Conservation (phyloP, 2,113 vertebrate species). For the Colistium nudipinnis region DNA sequence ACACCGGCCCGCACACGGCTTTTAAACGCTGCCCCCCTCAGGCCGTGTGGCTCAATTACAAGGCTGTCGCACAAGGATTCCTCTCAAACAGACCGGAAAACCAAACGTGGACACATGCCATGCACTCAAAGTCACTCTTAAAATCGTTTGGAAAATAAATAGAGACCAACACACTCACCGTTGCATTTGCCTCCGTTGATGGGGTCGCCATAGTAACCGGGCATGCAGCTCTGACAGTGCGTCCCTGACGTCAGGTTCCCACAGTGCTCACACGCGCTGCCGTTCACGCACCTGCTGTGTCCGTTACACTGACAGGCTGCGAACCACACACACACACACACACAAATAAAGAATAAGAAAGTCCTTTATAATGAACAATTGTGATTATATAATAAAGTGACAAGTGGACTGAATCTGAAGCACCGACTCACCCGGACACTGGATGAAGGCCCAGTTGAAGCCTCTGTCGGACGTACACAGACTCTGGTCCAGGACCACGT, state of each 20-base stretch:
- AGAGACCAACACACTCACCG: too few species aligned
- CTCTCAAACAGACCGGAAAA: too few species aligned
- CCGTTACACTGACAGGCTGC: conserved; percentile 96
- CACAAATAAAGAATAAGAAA: too few species aligned
- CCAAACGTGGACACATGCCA: too few species aligned
- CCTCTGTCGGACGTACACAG: conserved; percentile 89
- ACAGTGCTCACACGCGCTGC: conserved; percentile 91
- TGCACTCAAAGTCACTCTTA: too few species aligned
- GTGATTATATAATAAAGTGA: too few species aligned
- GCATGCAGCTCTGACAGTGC: conserved; percentile 93
- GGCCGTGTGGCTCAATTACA: conserved; percentile 28
- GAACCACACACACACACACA: conserved; percentile 23
- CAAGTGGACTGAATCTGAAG: too few species aligned
- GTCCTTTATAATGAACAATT: background rate
- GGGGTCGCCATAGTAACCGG: conserved; percentile 93
- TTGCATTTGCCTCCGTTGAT: conserved; percentile 95
- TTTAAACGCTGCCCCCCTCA: conserved; percentile 68
- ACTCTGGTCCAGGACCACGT: conserved; percentile 87
- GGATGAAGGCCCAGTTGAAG: conserved; percentile 94
- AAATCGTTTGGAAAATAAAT: too few species aligned
- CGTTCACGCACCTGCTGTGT: conserved; percentile 93
- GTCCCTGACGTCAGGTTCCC: conserved; percentile 92
- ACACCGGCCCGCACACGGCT: conserved; percentile 20
- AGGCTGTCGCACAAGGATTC: too few species aligned
- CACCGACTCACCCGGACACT: conserved; percentile 93